Conservation (phyloP, 1,140 invertebrate species). For the Diprion similis region DNA sequence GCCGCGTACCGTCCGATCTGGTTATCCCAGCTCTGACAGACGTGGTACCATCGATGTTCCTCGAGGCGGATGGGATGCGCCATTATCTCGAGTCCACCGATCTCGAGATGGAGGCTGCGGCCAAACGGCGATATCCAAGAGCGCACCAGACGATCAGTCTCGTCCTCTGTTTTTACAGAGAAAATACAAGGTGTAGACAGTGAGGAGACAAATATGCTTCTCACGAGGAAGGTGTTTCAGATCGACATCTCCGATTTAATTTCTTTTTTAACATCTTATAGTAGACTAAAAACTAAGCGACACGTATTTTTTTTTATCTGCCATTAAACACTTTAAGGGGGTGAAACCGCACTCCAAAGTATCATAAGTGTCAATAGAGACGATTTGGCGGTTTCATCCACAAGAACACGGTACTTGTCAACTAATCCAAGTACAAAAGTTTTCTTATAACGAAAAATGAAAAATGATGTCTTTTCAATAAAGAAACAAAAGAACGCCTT, state of each 20-base stretch:
- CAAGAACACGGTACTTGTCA: too few relatives aligned
- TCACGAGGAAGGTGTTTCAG: neutral
- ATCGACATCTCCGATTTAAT: too few relatives aligned
- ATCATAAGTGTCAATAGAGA: too few relatives aligned
- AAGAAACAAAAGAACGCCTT: too few relatives aligned
- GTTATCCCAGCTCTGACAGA: conserved; percentile 72
- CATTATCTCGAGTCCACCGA: conserved; percentile 62
- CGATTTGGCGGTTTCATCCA: too few relatives aligned
- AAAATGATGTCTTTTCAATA: too few relatives aligned
- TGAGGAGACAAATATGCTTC: neutral
- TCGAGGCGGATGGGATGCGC: conserved; percentile 54
- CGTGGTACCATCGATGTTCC: conserved; percentile 68
- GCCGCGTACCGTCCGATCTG: conserved; percentile 65
- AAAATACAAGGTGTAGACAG: conserved; percentile 12
- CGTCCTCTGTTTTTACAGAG: conserved; percentile 59
- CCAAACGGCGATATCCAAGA: conserved; percentile 68
- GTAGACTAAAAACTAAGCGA: too few relatives aligned
- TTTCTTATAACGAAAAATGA: too few relatives aligned
- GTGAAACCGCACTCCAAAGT: neutral
- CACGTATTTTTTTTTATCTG: too few relatives aligned
- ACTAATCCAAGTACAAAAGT: too few relatives aligned
- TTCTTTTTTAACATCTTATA: too few relatives aligned
- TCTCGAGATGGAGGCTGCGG: conserved; percentile 62
- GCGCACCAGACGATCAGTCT: conserved; percentile 65
- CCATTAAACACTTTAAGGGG: neutral